A percentile compares a stretch with the other conserved stretches of the same genome.
These are phyloP conservation scores for Vulpes lagopus DNA, from an alignment of 2,113 vertebrate species.

Conservation along the genomic window DNA sequence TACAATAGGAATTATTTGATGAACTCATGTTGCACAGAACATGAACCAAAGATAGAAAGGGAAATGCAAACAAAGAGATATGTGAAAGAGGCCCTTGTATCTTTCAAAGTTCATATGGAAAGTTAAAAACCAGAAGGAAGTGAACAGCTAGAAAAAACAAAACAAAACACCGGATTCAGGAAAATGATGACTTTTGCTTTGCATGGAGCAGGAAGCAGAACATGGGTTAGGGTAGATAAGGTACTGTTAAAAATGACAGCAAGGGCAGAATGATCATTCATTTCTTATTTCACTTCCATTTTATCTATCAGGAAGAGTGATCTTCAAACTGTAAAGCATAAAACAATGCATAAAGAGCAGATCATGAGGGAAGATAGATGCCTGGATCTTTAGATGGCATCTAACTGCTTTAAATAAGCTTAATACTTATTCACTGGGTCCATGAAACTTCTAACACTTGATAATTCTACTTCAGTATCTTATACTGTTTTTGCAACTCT, in stretches of 20 bases:
- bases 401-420: slow-evolving; percentile 48
- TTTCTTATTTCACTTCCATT: slow-evolving; percentile 53
- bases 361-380: slow-evolving; percentile 49
- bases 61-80: background rate
- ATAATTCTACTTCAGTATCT: background rate
- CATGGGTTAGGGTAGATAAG: background rate
- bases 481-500: background rate
- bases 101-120: background rate
- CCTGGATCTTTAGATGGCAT: slow-evolving; percentile 36
- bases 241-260: slow-evolving; percentile 22
- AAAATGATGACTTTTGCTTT: slow-evolving; percentile 46
- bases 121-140: background rate
- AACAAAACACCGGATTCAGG: background rate
- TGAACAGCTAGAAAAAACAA: background rate
- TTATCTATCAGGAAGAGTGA: slow-evolving; percentile 60
- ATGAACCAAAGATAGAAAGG: background rate
- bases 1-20: background rate
- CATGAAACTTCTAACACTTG: background rate
- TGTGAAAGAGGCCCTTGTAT: background rate
- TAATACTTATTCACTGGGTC: background rate
- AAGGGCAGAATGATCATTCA: slow-evolving; percentile 28
- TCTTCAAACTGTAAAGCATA: slow-evolving; percentile 60
- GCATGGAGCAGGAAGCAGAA: background rate
- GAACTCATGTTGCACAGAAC: background rate
- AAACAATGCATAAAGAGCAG: slow-evolving; percentile 48